Percentiles rank a stretch among this genome's conserved stretches.
Evolutionary conservation across 2,113 vertebrate species (phyloP).

Genomic region (Aegotheles bennettii): DNA sequence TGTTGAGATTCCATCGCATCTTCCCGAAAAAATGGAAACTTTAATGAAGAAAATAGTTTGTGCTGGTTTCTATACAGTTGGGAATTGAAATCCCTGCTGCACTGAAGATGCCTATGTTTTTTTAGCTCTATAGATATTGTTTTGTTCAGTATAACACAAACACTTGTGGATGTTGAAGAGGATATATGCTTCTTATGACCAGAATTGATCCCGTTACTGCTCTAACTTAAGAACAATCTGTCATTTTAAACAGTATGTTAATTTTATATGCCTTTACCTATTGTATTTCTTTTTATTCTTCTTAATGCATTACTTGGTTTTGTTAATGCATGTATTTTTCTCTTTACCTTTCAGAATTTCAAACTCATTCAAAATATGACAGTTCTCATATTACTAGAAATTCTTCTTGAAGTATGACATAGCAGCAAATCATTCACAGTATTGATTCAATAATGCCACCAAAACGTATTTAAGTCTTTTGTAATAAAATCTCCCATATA

Average conservation of each 20-base stretch:
- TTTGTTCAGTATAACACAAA: background rate
- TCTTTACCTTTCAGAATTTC: background rate
- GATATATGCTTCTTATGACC: background rate
- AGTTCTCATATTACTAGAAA: background rate
- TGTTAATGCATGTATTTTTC: background rate
- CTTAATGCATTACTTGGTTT: background rate
- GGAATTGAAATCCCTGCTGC: background rate
- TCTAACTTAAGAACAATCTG: background rate
- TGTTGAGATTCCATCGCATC: background rate
- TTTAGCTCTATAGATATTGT: background rate
- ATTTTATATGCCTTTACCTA: background rate
- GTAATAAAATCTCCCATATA: background rate
- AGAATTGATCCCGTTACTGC: background rate
- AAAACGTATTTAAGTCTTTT: background rate
- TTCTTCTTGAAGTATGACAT: background rate
- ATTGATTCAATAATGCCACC: background rate
- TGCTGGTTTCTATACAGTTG: background rate
- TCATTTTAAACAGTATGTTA: background rate
- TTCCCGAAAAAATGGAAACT: background rate
- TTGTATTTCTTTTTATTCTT: background rate
- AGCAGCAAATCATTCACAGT: background rate
- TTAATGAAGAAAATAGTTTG: background rate
- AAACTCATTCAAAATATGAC: background rate
- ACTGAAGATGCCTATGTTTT: background rate
- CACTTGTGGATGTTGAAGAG: accelerated